Evolutionary conservation across 2,888 invertebrate genomes (phyloP), one percentile per base, ranked within the genome.

Genomic region (Microchrysa polita): DNA sequence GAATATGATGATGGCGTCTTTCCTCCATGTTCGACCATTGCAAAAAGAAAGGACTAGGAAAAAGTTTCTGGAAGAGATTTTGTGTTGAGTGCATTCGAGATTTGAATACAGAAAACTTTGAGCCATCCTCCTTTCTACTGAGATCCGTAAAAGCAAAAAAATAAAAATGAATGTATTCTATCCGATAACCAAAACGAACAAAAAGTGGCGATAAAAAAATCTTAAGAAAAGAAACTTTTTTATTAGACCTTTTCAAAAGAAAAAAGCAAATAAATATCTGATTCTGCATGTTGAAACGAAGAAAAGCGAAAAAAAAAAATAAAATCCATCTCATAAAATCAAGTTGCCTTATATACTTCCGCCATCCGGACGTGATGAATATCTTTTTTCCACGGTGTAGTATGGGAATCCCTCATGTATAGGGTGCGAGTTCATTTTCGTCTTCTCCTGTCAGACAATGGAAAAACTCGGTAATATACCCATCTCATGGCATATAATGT

Each of bases 401-500:
- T n/a, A n/a, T 18, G 57, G 57, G 27, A 34, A 34, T 34, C 27
- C 27, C 2, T 2, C 27, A 34, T 34, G 27, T 34, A 22, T 53
- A 40, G 7, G 69, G 18, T 63, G 27, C n/a, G 42, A 57, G 57
- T 12, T 12, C 57, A 12, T 5, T 69, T n/a, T 40, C 40, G 40
- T 34, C 27, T n/a, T n/a, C n/a, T 12, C 57, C 40, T 23, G 69
- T 0, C 55, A 69, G 69, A 69, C 69, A 69, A 69, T 69, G 55
- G 69, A 55, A 69, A 34, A 69, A 69, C 14, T 61, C 23, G 16
- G 40, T 63, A 42, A 60, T 52, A 48, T 60, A 59, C 72, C 44
- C 52, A 48, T 72, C 72, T 60, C 60, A 60, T 72, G 44, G 63
- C 73, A 73, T 73, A 73, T 73, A 73, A 73, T 60, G 73, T 63